Base-by-base conservation (phyloP, 2,888 invertebrate genomes). In the Aspidiotus destructor region DNA sequence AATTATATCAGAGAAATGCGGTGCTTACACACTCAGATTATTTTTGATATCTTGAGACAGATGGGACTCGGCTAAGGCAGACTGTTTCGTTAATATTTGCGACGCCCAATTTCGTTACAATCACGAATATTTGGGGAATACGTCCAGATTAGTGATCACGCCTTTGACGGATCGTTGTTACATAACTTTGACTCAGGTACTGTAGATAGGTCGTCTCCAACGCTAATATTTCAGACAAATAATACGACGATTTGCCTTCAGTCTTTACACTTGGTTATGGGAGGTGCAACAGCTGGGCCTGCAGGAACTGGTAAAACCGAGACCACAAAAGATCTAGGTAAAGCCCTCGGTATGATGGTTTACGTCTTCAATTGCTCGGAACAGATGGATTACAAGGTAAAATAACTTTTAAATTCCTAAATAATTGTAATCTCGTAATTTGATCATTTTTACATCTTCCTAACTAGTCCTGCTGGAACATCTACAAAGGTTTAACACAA, bases 291-390 rank as follows among this genome's bases (percentile, higher is more conserved):
- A 0, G 94, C 94, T 2, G 94, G 95, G 0, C 96, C 96, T 0
- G 95, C 95, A 9, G 93, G 92, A 65, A 96, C 96, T 0, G 95
- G 95, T 0, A 96, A 96, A 80, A 96, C 95, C 0, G 96, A 96
- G 80, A 96, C 96, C 0, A 96, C 95, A 0, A 96, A 96, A 78
- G 96, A 96, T 81, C 81, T 96, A 73, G 96, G 95, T 1, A 84
- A 92, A 76, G 93, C 94, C 11, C 81, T 96, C 3, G 96, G 95
- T 54, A 88, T 95, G 76, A 93, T 95, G 93, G 95, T 95, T 8
- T 95, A 95, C 75, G 95, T 95, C n/a, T 94, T 94, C 79, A 95
- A 95, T 78, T 95, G 94, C 77, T 94, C 94, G 0, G 94, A 95
- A 77, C 94, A 95, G 81, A 94, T 95, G 94, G 95, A 95, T 78